phyloP scores from a whole-genome alignment of 2,888 invertebrate species.

The Netelia fuscicornis region DNA sequence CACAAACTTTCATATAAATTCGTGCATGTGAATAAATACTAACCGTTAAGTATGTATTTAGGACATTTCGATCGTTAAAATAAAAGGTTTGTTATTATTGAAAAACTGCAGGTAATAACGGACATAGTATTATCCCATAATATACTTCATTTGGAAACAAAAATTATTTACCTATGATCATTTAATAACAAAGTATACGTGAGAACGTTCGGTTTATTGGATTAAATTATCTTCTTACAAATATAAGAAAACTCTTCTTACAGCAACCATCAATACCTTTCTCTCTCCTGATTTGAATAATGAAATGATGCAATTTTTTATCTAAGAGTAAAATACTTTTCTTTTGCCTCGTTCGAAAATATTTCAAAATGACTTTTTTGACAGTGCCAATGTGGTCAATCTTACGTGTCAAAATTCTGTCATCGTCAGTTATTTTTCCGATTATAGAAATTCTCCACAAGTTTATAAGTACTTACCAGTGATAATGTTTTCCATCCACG shows the following conservation, averaged over 20 bases:
- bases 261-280: too few relatives aligned
- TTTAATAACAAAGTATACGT: too few relatives aligned
- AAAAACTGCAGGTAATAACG: neutral
- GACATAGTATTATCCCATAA: neutral
- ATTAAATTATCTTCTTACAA: too few relatives aligned
- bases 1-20: too few relatives aligned
- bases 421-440: neutral
- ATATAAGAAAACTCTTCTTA: too few relatives aligned
- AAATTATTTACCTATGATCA: too few relatives aligned
- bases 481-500: constrained; percentile 10
- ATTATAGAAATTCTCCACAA: neutral
- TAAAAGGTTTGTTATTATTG: neutral
- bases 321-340: neutral
- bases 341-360: neutral
- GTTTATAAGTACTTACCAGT: constrained; percentile 33
- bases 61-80: too few relatives aligned
- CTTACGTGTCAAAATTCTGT: constrained; percentile 25
- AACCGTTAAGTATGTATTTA: too few relatives aligned
- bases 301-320: constrained; percentile 30
- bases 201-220: too few relatives aligned
- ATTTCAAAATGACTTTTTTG: neutral
- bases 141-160: neutral
- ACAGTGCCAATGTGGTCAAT: constrained; percentile 5
- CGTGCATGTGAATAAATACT: too few relatives aligned
- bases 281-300: too few relatives aligned